Evolutionary conservation across 2,797 vertebrate genomes (phyloP), one percentile per base, ranked within the genome.

Genomic region (Tinamus major): DNA sequence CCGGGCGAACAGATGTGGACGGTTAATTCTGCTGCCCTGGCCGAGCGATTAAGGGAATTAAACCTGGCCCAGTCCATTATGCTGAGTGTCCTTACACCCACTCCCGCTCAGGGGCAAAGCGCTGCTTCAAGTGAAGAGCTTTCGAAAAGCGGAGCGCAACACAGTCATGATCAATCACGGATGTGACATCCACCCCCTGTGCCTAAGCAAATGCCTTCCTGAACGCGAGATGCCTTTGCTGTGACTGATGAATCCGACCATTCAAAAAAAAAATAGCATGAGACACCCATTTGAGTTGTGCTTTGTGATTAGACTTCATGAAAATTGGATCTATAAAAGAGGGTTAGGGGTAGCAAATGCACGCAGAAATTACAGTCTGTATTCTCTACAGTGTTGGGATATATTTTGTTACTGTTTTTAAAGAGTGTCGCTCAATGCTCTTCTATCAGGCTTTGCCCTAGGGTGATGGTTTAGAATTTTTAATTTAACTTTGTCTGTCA

Each of bases 1-100:
- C 3, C 3, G 56, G 93, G 94, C 75, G 96, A 98, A 97, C 98
- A 98, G 97, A 97, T 98, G 97, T 92, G 96, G 89, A 93, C 97
- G 92, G 96, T 97, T 98, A 98, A 98, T 98, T 98, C 97, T 95
- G 94, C 95, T 96, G 97, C 97, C 96, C 97, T 96, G 96, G 97
- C 97, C 96, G 95, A 96, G 95, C 84, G 96, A 98, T 98, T 98
- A 98, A 97, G 96, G 97, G 97, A 98, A 97, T 98, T 98, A 98
- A 97, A 98, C 96, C 94, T 96, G 95, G 98, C 94, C 97, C 87
- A 49, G 98, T 97, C 96, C 97, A 97, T 98, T 98, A 98, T 58
- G 35, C 85, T 96, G 96, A 97, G 96, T 95, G 97, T 96, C 96
- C 96, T 97, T 95, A 97, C 85, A 96, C 95, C 94, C 96, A 93